phyloP scores from a whole-genome alignment of 2,888 invertebrate genomes.

The Bimastos eiseni region DNA sequence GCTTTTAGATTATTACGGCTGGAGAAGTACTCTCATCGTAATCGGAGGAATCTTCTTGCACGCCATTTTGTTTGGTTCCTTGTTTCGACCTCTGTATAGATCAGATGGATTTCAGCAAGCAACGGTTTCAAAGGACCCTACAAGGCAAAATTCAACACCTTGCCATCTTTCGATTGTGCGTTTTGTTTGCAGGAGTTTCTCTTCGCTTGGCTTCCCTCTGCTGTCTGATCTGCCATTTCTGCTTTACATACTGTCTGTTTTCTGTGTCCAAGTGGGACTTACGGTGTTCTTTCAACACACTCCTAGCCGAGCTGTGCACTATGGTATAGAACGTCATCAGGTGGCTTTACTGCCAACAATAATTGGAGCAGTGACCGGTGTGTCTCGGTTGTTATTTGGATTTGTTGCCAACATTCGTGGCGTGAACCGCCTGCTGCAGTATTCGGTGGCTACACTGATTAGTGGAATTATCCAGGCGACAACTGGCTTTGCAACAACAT shows the following conservation, averaged over 20 bases:
- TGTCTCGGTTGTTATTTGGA: slow-evolving; percentile 34
- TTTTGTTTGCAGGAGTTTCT: neutral
- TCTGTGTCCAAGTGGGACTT: slow-evolving; percentile 38
- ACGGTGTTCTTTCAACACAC: slow-evolving; percentile 40
- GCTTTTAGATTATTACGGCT: slow-evolving; percentile 34
- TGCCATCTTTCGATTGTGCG: neutral
- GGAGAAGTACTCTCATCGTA: slow-evolving; percentile 41
- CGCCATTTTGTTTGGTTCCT: slow-evolving; percentile 22
- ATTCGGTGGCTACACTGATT: slow-evolving; percentile 29
- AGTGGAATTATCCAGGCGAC: slow-evolving; percentile 34
- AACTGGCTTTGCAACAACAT: slow-evolving; percentile 34
- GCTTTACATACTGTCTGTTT: slow-evolving; percentile 33
- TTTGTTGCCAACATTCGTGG: slow-evolving; percentile 35
- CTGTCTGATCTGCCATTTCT: slow-evolving; percentile 35
- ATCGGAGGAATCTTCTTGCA: slow-evolving; percentile 38
- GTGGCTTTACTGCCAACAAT: slow-evolving; percentile 42
- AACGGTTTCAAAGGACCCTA: neutral
- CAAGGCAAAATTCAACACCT: neutral
- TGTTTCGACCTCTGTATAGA: slow-evolving; percentile 27
- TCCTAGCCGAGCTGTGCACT: slow-evolving; percentile 34
- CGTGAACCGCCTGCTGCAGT: slow-evolving; percentile 36
- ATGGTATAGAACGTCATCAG: slow-evolving; percentile 33
- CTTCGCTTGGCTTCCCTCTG: slow-evolving; percentile 34
- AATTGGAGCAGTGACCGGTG: slow-evolving; percentile 37
- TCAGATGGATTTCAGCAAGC: neutral